These are phyloP conservation scores for Prosapia bicincta DNA, from an alignment of 2,888 invertebrate species.

Conservation along the genomic window DNA sequence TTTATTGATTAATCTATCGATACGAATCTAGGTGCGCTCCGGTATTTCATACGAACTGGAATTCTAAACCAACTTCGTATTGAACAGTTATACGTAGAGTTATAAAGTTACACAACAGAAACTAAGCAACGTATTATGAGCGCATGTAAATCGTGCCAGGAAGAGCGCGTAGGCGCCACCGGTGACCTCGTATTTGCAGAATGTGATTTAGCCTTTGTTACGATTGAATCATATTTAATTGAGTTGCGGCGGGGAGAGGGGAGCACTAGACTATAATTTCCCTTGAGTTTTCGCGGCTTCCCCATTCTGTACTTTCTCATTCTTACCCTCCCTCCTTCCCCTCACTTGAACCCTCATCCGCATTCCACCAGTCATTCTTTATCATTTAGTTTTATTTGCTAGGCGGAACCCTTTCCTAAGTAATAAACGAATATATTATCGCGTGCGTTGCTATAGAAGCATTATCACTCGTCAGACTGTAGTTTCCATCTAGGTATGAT, in stretches of 20 bases:
- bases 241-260: conserved; percentile 23
- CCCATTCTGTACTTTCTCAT: neutral
- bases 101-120: neutral
- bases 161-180: neutral
- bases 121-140: neutral
- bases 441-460: too few relatives aligned
- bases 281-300: conserved; percentile 12
- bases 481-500: too few relatives aligned
- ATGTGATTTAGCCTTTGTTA: conserved; percentile 23
- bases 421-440: neutral
- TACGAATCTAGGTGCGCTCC: too few relatives aligned
- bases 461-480: too few relatives aligned
- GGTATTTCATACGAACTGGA: too few relatives aligned
- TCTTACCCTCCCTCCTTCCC: conserved; percentile 21
- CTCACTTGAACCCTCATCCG: neutral
- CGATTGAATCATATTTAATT: conserved; percentile 32
- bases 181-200: conserved; percentile 9
- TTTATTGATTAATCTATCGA: too few relatives aligned
- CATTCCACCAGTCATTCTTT: conserved; percentile 4
- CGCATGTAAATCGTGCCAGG: neutral
- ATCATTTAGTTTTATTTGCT: neutral
- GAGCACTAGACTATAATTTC: conserved; percentile 22
- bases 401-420: neutral
- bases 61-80: too few relatives aligned
- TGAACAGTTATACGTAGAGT: too few relatives aligned